Evolutionary conservation across 2,888 invertebrate species (phyloP), one percentile per base, ranked within the genome.

Genomic region (Vanessa cardui): DNA sequence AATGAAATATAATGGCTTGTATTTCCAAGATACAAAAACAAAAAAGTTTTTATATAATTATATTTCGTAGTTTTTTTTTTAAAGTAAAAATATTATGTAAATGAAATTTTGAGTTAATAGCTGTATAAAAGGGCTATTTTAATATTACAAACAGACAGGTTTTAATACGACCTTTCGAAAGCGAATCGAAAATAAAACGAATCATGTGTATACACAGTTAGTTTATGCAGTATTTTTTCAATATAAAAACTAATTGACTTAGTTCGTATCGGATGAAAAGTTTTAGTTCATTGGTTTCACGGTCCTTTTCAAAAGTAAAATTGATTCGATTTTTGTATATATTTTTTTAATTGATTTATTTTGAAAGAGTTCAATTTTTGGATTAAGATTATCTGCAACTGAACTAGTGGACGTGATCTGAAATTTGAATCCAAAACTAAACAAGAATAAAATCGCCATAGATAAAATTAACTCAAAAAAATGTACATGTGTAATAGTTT

Each of bases 241-340:
- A 66, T 66, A 54, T 46, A 47, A 61, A 66, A 66, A 66, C 54
- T 66, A 66, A 66, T 66, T 66, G 65, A 66, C 54, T 66, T 66
- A 61, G 54, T 66, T 47, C 54, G 39, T 39, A 54, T 47, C 59
- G 54, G 15, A 39, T 54, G 54, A 61, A 66, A 60, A 54, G 50
- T 44, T 54, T 52, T n/a, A n/a, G n/a, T n/a, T 18, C 39, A 54
- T 66, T 39, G 60, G 54, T 47, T 54, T 18, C 47, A 16, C 54
- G 46, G 21, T 7, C 60, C 6, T 60, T 54, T 66, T 26, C 46
- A 46, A 61, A 20, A 18, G 50, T 39, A 60, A 61, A 54, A 66
- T 54, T 47, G 20, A 18, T 61, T 60, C 21, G 46, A 45, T 21
- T 61, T 47, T 4, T 18, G 46, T 54, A 50, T 54, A 60, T 20